Evolutionary conservation across 1,140 invertebrate genomes (phyloP), one percentile per base, ranked within the genome.

Genomic region (Bemisia tabaci): DNA sequence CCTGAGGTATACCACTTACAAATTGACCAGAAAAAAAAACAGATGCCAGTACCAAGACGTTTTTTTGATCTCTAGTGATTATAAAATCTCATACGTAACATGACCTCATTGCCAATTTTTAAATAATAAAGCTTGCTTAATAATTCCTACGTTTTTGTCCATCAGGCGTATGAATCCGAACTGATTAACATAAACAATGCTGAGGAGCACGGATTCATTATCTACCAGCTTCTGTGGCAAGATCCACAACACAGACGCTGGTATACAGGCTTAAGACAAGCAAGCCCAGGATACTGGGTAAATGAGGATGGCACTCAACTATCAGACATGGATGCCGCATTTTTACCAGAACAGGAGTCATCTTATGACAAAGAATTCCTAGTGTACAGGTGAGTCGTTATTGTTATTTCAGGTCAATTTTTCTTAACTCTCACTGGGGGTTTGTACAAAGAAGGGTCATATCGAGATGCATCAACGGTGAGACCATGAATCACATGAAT

Each of bases 191-290:
- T 95, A 11, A 90, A 89, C 74, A 86, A 80, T 63, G 77, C 88
- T 2, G 92, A 95, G 65, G 92, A 97, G 74, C 92, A 95, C 81
- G 83, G 87, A 0, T 95, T 94, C 75, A 78, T 95, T 17, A 80
- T 92, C 1, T 82, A 88, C 68, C 85, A 91, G 71, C 77, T 97
- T 5, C 83, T 87, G 70, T 79, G 83, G 72, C 82, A 89, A 70
- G 92, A 95, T 80, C 91, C 91, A 24, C 88, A 92, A 68, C 89
- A 91, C 75, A 81, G 88, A 62, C 82, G 84, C n/a, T 96, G 92
- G 90, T 94, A 92, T 70, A 87, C 89, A 25, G 88, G 90, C 23
- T 85, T 86, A 1, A 83, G 83, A 60, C 87, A 91, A 73, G 83
- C 85, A 62, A 82, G 83, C 0, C 84, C 85, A 2, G 87, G 87